A percentile compares a stretch with the other conserved stretches of the same genome.
phyloP scores from a whole-genome alignment of 2,113 vertebrate species.

The Silurus asotus region DNA sequence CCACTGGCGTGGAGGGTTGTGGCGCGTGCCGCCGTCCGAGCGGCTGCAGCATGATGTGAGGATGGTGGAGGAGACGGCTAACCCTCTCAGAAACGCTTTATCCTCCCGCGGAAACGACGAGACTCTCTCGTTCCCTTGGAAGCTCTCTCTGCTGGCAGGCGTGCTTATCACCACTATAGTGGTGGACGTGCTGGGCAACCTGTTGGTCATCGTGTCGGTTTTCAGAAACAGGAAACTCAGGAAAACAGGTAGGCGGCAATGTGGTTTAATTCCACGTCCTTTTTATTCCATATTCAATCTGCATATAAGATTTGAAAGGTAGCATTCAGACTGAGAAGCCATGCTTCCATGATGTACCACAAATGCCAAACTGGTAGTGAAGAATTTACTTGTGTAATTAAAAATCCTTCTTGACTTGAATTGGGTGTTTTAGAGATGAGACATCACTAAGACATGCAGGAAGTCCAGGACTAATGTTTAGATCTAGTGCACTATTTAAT shows the following conservation, averaged over 20 bases:
- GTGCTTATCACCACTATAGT: slow-evolving; percentile 79
- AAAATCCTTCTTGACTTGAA: neutral
- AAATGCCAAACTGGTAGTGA: neutral
- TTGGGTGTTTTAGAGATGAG: neutral
- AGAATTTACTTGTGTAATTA: neutral
- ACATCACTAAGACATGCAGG: neutral
- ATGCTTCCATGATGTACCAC: neutral
- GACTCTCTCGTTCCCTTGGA: slow-evolving; percentile 69
- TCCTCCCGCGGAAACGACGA: slow-evolving; percentile 54
- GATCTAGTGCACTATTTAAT: neutral
- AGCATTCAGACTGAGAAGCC: neutral
- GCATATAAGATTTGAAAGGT: neutral
- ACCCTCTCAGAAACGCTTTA: slow-evolving; percentile 63
- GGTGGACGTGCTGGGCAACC: slow-evolving; percentile 78
- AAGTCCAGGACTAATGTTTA: neutral
- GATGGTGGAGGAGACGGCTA: slow-evolving; percentile 62
- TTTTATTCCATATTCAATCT: neutral
- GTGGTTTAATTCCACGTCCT: neutral
- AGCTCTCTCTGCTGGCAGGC: slow-evolving; percentile 68
- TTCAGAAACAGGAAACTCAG: slow-evolving; percentile 82
- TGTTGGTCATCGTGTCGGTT: slow-evolving; percentile 80
- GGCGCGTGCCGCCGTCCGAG: slow-evolving; percentile 64
- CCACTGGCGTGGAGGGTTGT: slow-evolving; percentile 22
- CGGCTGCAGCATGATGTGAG: slow-evolving; percentile 59
- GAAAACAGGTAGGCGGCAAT: slow-evolving; percentile 73